phyloP scores from a whole-genome alignment of 2,888 invertebrate species.

The Hylaea fasciaria region DNA sequence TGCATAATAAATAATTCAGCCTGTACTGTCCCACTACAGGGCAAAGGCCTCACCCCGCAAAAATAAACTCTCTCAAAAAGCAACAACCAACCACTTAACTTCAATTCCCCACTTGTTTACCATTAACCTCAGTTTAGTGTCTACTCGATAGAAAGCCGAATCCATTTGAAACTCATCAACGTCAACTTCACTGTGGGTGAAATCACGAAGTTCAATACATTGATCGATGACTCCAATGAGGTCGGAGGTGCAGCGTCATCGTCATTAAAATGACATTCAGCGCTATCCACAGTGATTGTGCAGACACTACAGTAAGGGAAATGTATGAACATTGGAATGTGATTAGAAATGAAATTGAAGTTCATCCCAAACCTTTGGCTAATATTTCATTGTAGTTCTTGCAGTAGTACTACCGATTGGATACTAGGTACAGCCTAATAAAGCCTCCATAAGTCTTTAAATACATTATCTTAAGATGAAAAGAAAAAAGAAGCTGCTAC shows the following conservation, averaged over 20 bases:
- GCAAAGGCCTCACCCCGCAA: too few species aligned
- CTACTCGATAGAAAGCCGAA: conserved; percentile 27
- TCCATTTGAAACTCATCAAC: conserved; percentile 19
- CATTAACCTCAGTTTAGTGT: conserved; percentile 7
- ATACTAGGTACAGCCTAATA: too few species aligned
- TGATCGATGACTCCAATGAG: conserved; percentile 34
- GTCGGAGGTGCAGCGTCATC: conserved; percentile 18
- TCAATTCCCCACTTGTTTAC: neutral
- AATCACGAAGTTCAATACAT: conserved; percentile 36
- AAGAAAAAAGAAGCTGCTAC: too few species aligned
- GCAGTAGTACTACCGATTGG: too few species aligned
- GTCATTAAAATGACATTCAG: conserved; percentile 37
- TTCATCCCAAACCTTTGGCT: neutral
- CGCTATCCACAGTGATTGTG: conserved; percentile 23
- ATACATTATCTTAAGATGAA: too few species aligned
- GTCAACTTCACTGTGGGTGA: conserved; percentile 34
- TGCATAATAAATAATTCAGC: too few species aligned
- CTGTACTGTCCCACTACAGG: too few species aligned
- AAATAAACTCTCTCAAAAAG: too few species aligned
- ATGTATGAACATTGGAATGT: conserved; percentile 5
- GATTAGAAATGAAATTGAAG: neutral
- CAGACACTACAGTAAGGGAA: conserved; percentile 20
- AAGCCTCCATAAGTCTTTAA: too few species aligned
- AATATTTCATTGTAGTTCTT: neutral
- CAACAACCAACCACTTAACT: neutral